These are phyloP conservation scores for Morus bassanus DNA, from an alignment of 2,797 vertebrate species.

Conservation along the genomic window DNA sequence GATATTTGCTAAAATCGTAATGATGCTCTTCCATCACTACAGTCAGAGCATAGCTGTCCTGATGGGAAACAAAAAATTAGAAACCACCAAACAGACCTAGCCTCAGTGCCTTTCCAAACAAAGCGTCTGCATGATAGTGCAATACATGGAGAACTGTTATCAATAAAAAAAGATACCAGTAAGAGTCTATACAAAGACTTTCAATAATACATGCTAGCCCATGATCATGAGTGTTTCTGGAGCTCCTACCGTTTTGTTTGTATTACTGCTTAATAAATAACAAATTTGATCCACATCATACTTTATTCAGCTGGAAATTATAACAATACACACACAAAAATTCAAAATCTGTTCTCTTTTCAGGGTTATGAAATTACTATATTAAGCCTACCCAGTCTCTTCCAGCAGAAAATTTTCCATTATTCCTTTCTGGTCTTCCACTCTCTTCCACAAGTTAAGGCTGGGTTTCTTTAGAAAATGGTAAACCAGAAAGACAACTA, in stretches of 20 bases:
- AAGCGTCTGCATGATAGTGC: background rate
- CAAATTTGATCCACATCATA: background rate
- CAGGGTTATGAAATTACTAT: background rate
- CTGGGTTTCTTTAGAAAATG: background rate
- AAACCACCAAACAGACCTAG: background rate
- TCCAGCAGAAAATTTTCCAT: background rate
- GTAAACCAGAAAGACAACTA: background rate
- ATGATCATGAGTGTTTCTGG: background rate
- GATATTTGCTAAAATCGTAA: background rate
- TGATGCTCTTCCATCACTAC: background rate
- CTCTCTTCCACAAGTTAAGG: background rate
- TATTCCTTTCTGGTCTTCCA: background rate
- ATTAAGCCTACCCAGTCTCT: background rate
- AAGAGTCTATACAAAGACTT: background rate
- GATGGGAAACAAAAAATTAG: background rate
- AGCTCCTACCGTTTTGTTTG: background rate
- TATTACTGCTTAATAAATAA: background rate
- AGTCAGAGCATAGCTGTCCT: too few species aligned
- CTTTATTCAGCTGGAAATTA: background rate
- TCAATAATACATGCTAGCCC: background rate
- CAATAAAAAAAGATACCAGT: background rate
- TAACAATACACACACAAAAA: background rate
- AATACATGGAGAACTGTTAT: background rate
- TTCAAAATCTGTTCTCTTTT: background rate
- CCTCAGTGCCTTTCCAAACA: background rate